Percentiles rank a stretch among this genome's conserved stretches.
Evolutionary conservation across 2,113 vertebrate species (phyloP).

Genomic region (Chascanopsetta lugubris): DNA sequence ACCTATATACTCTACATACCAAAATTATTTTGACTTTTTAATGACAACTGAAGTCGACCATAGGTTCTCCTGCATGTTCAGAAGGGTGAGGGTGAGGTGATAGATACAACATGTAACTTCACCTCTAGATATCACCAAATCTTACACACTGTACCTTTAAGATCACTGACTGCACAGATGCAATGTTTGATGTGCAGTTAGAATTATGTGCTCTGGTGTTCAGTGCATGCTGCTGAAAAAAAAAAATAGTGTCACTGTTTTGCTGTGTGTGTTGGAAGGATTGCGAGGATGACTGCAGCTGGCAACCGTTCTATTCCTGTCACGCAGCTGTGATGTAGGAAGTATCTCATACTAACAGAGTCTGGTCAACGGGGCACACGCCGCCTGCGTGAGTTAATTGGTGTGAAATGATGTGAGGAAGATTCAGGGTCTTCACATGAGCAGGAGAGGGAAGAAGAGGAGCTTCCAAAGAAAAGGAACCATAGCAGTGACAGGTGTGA

Average conservation of each 20-base stretch:
- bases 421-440: constrained; percentile 58
- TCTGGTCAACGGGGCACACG: constrained; percentile 65
- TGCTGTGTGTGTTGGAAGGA: constrained; percentile 41
- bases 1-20: no score
- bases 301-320: constrained; percentile 67
- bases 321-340: constrained; percentile 51
- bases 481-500: constrained; percentile 58
- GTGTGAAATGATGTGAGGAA: constrained; percentile 76
- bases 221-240: constrained; percentile 1
- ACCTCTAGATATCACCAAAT: no score
- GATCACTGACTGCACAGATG: constrained; percentile 2
- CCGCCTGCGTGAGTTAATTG: constrained; percentile 73
- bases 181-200: not conserved
- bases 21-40: no score
- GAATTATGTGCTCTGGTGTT: not conserved
- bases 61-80: no score
- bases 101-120: no score
- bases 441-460: constrained; percentile 41
- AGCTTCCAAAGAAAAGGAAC: constrained; percentile 56
- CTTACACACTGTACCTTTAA: no score
- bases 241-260: constrained; percentile 27
- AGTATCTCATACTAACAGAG: constrained; percentile 49
- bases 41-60: no score
- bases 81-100: no score
- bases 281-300: constrained; percentile 66